Percentiles rank a stretch among this genome's conserved stretches.
Evolutionary conservation across 2,888 invertebrate species (phyloP).

Genomic region (Amiota minor): DNA sequence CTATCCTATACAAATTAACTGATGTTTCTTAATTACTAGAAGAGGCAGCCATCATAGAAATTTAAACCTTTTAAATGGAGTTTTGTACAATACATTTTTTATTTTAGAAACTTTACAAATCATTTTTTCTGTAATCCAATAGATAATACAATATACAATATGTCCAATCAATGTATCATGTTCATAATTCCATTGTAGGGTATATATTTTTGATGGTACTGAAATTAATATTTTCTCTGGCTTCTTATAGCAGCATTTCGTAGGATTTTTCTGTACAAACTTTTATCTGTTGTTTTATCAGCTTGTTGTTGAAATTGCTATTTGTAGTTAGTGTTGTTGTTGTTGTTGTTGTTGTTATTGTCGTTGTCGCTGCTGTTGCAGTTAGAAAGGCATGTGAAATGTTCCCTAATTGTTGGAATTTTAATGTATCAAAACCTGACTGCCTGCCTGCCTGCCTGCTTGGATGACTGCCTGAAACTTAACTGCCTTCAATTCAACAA

Average conservation of each 20-base stretch:
- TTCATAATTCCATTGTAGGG: too few relatives aligned
- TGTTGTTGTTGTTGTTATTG: constrained; percentile 52
- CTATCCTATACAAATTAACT: too few relatives aligned
- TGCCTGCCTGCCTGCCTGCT: constrained; percentile 7
- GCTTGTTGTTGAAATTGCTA: constrained; percentile 37
- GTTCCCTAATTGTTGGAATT: constrained; percentile 69
- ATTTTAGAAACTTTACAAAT: too few relatives aligned
- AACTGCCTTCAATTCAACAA: background rate
- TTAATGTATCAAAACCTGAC: constrained; percentile 51
- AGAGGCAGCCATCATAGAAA: too few relatives aligned
- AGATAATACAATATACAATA: too few relatives aligned
- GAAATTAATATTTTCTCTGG: too few relatives aligned
- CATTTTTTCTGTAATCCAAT: too few relatives aligned
- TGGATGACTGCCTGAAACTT: background rate
- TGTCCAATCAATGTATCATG: too few relatives aligned
- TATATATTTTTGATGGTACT: too few relatives aligned
- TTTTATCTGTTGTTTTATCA: constrained; percentile 53
- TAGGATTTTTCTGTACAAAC: constrained; percentile 26
- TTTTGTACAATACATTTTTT: too few relatives aligned
- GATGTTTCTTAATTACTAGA: too few relatives aligned
- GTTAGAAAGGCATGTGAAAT: constrained; percentile 69
- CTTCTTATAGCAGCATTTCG: background rate
- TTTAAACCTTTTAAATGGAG: too few relatives aligned
- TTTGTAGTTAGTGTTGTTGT: constrained; percentile 38
- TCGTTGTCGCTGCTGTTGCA: constrained; percentile 42